Percentiles rank a stretch among this genome's conserved stretches.
These are phyloP conservation scores for Bibio marci DNA, from an alignment of 2,888 invertebrate species.

Conservation along the genomic window DNA sequence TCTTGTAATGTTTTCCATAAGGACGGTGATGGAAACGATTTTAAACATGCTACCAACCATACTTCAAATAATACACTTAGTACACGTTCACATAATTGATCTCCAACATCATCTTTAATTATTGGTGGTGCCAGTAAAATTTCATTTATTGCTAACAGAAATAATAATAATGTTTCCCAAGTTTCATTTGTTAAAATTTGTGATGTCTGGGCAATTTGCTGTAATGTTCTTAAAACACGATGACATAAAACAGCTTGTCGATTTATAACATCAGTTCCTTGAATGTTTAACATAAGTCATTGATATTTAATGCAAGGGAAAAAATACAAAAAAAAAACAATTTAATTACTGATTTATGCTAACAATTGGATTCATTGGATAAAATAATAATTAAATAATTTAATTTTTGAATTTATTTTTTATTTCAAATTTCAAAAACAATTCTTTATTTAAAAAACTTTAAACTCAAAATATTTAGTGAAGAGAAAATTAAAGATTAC, in stretches of 20 bases:
- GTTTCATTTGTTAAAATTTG: conserved; percentile 64
- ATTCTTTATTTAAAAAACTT: no score
- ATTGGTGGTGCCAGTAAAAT: conserved; percentile 83
- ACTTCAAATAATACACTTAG: conserved; percentile 86
- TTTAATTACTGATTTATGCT: neutral
- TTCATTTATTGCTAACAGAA: conserved; percentile 80
- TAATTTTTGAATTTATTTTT: no score
- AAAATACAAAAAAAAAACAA: no score
- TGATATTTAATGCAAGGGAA: no score
- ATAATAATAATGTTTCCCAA: conserved; percentile 77
- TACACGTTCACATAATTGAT: conserved; percentile 86
- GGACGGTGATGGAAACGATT: conserved; percentile 86
- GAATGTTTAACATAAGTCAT: no score
- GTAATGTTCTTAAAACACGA: conserved; percentile 69
- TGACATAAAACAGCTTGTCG: conserved; percentile 89
- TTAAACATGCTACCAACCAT: conserved; percentile 39
- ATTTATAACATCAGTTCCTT: conserved; percentile 78
- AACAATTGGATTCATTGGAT: conserved; percentile 7
- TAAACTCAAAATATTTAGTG: no score
- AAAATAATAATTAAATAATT: no score
- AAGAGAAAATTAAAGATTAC: no score
- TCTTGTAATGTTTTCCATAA: conserved; percentile 90
- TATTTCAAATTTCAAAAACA: no score
- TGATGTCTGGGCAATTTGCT: conserved; percentile 61
- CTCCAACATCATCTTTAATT: conserved; percentile 86